These are phyloP conservation scores for Bombus difficillimus DNA, from an alignment of 1,140 invertebrate species.

Conservation along the genomic window DNA sequence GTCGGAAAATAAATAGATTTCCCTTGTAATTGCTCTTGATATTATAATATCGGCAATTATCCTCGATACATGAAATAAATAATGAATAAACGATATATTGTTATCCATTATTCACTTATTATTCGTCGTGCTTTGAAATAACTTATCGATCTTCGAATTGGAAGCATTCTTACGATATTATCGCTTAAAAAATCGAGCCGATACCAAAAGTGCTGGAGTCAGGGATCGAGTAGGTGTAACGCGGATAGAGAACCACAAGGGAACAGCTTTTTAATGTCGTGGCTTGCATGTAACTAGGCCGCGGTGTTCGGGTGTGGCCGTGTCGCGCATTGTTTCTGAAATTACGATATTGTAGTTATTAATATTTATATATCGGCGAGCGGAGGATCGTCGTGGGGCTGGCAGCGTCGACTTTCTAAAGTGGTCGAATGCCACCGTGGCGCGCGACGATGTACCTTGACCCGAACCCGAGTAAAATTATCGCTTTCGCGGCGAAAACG, in stretches of 20 bases:
- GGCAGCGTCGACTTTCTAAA: conserved; percentile 74
- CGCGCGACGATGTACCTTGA: conserved; percentile 33
- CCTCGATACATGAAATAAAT: no score
- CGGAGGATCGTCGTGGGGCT: conserved; percentile 52
- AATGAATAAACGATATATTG: no score
- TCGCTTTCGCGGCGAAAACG: conserved; percentile 39
- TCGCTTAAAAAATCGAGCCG: neutral
- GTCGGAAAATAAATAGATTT: no score
- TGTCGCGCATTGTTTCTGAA: conserved; percentile 72
- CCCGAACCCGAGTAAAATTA: conserved; percentile 32
- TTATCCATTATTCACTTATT: no score
- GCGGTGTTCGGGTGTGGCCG: conserved; percentile 73
- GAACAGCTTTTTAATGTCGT: conserved; percentile 42
- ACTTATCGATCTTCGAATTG: no score
- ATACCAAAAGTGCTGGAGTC: neutral
- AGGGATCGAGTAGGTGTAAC: conserved; percentile 51
- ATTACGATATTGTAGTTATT: conserved; percentile 79
- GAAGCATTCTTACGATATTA: no score
- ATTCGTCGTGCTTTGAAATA: no score
- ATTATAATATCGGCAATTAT: no score
- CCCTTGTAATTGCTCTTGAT: no score
- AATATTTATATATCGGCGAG: conserved; percentile 76
- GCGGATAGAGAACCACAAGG: neutral
- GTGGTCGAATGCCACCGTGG: conserved; percentile 66
- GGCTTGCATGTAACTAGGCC: conserved; percentile 60